A percentile compares a stretch with the other conserved stretches of the same genome.
phyloP scores from a whole-genome alignment of 2,888 invertebrate genomes.

The Cantharis lateralis region DNA sequence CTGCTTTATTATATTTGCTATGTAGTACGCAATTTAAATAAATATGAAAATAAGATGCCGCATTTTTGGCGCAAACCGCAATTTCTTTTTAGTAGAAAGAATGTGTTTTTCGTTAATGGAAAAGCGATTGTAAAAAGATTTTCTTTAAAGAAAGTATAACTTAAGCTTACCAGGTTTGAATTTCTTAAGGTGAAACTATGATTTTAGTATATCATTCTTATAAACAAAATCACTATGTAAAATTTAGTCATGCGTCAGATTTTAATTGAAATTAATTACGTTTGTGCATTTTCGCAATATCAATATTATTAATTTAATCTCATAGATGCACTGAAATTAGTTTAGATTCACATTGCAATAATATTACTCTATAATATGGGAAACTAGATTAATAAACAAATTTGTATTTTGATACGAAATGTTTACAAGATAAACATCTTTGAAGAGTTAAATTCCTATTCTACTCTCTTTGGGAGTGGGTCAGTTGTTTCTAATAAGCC shows the following conservation, averaged over 20 bases:
- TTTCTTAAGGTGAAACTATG: neutral
- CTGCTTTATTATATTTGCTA: neutral
- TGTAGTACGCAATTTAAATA: neutral
- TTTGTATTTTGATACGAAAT: too few relatives aligned
- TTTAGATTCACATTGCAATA: too few relatives aligned
- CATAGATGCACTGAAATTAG: neutral
- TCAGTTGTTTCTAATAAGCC: too few relatives aligned
- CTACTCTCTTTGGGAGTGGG: too few relatives aligned
- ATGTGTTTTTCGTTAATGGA: neutral
- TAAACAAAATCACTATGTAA: neutral
- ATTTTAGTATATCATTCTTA: neutral
- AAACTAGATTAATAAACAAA: too few relatives aligned
- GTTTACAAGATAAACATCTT: too few relatives aligned
- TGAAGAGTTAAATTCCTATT: too few relatives aligned
- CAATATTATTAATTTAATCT: neutral
- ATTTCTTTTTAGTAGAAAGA: neutral
- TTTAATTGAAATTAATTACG: neutral
- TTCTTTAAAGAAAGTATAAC: neutral
- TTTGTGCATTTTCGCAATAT: neutral
- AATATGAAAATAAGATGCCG: neutral
- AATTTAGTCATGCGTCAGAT: neutral
- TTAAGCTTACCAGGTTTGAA: neutral
- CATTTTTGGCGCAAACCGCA: neutral
- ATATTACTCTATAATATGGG: neutral
- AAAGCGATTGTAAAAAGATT: neutral